Base-by-base conservation (phyloP, 2,113 vertebrate species). In the Tauraco erythrolophus region DNA sequence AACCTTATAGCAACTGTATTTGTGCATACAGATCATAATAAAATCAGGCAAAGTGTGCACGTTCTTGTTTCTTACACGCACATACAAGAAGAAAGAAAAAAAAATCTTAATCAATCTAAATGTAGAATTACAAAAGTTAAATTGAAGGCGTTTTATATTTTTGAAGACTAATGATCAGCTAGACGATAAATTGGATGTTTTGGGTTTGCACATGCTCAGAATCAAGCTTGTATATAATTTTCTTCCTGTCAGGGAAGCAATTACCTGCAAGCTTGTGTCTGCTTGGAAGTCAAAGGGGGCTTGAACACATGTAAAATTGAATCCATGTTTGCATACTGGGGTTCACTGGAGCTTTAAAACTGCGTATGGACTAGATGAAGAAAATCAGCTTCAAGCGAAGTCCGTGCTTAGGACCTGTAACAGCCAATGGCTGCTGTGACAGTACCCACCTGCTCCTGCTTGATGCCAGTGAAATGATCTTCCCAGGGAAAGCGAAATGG, bases 371-470 rank as follows among this genome's bases (percentile, higher is more conserved):
- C 16, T n/a, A 4, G 43, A 39, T 14, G 28, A 51, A 8, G 51
- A 53, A 27, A 75, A 56, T 25, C 27, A 23, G 3, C 64, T 35
- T 46, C 19, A 10, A 4, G 35, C 7, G 3, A 15, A 14, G 23
- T 11, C 7, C 0, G 8, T 5, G 31, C 9, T 45, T 2, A 1
- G 4, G 27, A 3, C 19, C 28, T 27, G 5, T 43, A 25, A 3
- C 37, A 37, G 48, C 30, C n/a, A 30, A 5, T 8, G 16, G 3
- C 50, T 37, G 25, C 37, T 19, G 48, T 14, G 33, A 3, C 21
- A 1, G 30, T 25, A 27, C 21, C 0, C 2, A 0, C 31, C 31
- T 53, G 41, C 41, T 43, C 41, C 41, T 43, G 41, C 41, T 43
- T 14, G 41, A 14, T 43, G 41, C 14, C 41, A 11, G 41, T 43